Base-by-base conservation (phyloP, 2,888 invertebrate species). In the Pterobdella sp. region DNA sequence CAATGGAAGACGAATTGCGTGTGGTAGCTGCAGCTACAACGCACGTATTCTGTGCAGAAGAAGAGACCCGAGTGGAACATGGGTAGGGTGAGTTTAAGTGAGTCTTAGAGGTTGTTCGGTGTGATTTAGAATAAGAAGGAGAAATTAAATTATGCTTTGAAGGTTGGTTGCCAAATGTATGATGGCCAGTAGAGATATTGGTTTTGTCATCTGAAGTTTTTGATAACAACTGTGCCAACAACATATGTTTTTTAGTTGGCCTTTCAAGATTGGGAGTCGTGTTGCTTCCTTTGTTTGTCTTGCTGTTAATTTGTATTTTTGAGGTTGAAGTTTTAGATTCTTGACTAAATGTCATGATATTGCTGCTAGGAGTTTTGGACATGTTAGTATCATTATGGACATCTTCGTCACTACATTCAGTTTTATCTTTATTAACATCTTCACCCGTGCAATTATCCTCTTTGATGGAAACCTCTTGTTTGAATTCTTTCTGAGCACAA, bases 221-320 rank as follows among this genome's bases (percentile, higher is more conserved):
- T 14, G 72, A 72, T n/a, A 74, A 37, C 26, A 74, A 60, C 67
- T 74, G 74, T 0, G 74, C 74, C 67, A 74, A 42, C 66, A 74
- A 66, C 18, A 74, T 36, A 49, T 74, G 72, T 34, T 68, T 72
- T 34, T 72, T 72, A 26, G 72, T 56, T 14, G 74, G 72, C 29
- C 72, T 32, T 1, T 22, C 68, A n/a, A 1, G 3, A 10, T 10
- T 1, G n/a, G 68, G 22, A 3, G 68, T 10, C 4, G 37, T 1
- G 60, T 60, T 60, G 10, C 10, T 1, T 60, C 60, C n/a, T 60
- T 10, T 26, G 31, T 22, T 10, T 26, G 18, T 60, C 60, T 60
- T 31, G n/a, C n/a, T 3, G 31, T 22, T 10, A 14, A 14, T 14
- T 18, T 18, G 22, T 18, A 14, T n/a, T 56, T 26, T 56, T 56